Evolutionary conservation across 1,140 invertebrate genomes (phyloP).

Genomic region (Nebria ingens): DNA sequence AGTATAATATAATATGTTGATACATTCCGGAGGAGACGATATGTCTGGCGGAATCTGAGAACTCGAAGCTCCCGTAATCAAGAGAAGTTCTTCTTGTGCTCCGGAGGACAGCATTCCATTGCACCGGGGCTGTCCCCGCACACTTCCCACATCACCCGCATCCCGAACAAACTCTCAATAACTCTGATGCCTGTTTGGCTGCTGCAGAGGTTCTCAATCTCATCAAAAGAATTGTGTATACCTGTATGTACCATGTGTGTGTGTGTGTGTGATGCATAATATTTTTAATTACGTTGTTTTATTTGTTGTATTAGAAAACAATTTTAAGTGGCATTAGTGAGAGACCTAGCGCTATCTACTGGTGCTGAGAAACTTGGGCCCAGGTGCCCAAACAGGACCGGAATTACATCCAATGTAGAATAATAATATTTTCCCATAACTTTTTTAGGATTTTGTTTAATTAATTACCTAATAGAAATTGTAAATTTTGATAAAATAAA

Average conservation of each 20-base stretch:
- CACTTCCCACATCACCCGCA: too few relatives aligned
- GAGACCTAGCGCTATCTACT: background rate
- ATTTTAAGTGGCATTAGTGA: conserved; percentile 7
- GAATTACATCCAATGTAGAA: too few relatives aligned
- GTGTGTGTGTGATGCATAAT: background rate
- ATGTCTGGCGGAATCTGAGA: background rate
- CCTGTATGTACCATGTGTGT: background rate
- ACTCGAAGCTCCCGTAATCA: background rate
- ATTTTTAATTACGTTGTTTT: conserved; percentile 1
- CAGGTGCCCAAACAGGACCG: conserved; percentile 1
- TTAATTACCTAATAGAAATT: too few relatives aligned
- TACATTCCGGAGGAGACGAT: conserved; percentile 4
- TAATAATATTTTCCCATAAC: too few relatives aligned
- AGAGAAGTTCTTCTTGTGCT: background rate
- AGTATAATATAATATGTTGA: too few relatives aligned
- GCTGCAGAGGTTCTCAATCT: too few relatives aligned
- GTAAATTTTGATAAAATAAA: too few relatives aligned
- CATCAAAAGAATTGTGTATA: too few relatives aligned
- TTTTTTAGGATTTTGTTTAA: too few relatives aligned
- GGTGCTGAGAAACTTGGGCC: background rate
- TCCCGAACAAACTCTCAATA: too few relatives aligned
- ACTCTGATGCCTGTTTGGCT: too few relatives aligned
- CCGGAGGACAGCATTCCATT: background rate
- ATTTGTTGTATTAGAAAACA: conserved; percentile 9
- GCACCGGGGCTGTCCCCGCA: background rate